phyloP scores from a whole-genome alignment of 2,888 invertebrate genomes.

The Platypus cylindrus region DNA sequence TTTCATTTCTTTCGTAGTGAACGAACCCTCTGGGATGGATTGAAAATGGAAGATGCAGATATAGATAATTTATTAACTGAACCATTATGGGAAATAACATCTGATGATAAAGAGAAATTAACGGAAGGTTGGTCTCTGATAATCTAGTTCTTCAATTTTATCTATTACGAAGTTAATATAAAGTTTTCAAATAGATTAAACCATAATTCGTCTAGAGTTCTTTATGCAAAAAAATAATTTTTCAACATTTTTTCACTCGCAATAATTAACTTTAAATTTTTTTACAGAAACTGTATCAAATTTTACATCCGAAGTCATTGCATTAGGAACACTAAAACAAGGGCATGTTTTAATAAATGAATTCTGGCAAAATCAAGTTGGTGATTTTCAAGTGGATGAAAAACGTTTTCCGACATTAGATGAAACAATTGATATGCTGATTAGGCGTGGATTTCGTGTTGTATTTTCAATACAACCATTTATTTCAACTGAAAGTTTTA shows the following conservation, averaged over 20 bases:
- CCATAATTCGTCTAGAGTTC: no score
- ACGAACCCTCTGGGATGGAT: slow-evolving; percentile 64
- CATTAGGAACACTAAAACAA: slow-evolving; percentile 60
- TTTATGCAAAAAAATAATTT: no score
- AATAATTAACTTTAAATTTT: slow-evolving; percentile 1
- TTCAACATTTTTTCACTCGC: no score
- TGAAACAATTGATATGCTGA: slow-evolving; percentile 66
- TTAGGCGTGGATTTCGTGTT: slow-evolving; percentile 73
- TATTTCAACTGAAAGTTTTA: slow-evolving; percentile 71
- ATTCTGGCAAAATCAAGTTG: slow-evolving; percentile 73
- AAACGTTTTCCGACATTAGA: slow-evolving; percentile 65
- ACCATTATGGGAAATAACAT: slow-evolving; percentile 79
- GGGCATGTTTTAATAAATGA: slow-evolving; percentile 70
- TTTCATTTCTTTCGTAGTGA: slow-evolving; percentile 14
- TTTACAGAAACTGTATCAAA: slow-evolving; percentile 50
- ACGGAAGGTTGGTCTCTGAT: slow-evolving; percentile 45
- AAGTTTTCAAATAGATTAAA: no score
- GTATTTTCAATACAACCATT: slow-evolving; percentile 86
- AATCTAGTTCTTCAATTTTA: no score
- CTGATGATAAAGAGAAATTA: slow-evolving; percentile 48
- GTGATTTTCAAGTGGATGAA: slow-evolving; percentile 74
- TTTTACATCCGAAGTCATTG: slow-evolving; percentile 75
- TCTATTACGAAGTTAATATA: no score
- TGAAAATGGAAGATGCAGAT: slow-evolving; percentile 63
- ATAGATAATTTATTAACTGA: slow-evolving; percentile 66